Evolutionary conservation across 2,888 invertebrate species (phyloP), one percentile per base, ranked within the genome.

Genomic region (Sarcophaga variegata): DNA sequence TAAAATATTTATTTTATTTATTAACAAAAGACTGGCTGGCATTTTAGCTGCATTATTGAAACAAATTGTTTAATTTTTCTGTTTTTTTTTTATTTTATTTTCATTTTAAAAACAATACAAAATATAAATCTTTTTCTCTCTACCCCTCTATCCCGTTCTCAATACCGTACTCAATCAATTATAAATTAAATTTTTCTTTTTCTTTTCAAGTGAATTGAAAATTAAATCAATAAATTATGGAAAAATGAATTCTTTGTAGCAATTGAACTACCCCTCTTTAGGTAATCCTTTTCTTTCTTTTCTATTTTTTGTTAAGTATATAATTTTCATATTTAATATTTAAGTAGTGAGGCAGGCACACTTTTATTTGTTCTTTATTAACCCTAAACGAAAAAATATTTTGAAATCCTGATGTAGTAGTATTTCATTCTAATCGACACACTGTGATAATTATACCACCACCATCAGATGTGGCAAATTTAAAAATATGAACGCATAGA

Each of bases 371-470:
- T 81, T 82, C 22, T 67, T 71, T 63, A 79, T 14, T 72, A 81
- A 71, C 80, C 70, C 66, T 66, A 47, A 27, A 71, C 45, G 37
- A 54, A 54, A 17, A 14, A 54, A 54, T 54, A 82, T 85, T 77
- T 59, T 45, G 25, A 67, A 85, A 80, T 74, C 72, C 77, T 72
- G 47, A 45, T n/a, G 76, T 80, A 67, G 47, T 60, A 25, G n/a
- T 59, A 67, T 80, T 67, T 49, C 45, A 37, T 27, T 59, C 67
- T 83, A 82, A 87, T 81, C 2, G 69, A 67, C 87, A 75, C 76
- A 81, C 85, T 87, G 87, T 79, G 87, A 82, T 85, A 87, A 87
- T 79, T 71, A 72, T 63, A 64, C 64, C 71, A 22, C 69, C 54
- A 60, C 60, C 71, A 22, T 72, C 54, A 11, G 62, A 67, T 67